Conservation (phyloP, 1,140 invertebrate species). For the Trichonephila clavata region DNA sequence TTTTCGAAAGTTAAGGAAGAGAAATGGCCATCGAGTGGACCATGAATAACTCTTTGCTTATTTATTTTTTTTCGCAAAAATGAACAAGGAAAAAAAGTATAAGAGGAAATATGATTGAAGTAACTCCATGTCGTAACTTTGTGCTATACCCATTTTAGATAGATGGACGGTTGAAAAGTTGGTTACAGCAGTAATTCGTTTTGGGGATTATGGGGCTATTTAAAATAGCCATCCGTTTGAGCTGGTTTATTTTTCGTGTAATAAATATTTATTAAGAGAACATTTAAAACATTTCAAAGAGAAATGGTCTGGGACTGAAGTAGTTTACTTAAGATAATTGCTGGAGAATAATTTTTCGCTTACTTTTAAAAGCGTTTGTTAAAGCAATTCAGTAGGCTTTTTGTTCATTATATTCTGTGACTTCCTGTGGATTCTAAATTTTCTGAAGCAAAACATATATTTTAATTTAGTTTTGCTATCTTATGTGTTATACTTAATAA, state of each 20-base stretch:
- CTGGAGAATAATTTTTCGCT: background rate
- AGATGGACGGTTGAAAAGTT: background rate
- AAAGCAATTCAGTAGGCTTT: too few relatives aligned
- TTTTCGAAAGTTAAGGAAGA: background rate
- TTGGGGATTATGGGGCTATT: background rate
- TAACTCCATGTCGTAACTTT: too few relatives aligned
- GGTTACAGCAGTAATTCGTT: background rate
- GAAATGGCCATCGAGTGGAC: background rate
- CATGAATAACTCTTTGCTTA: background rate
- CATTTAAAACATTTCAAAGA: background rate
- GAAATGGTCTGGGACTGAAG: background rate
- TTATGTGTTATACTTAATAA: too few relatives aligned
- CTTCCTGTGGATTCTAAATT: too few relatives aligned
- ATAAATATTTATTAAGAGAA: conserved; percentile 13
- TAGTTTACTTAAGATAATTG: background rate
- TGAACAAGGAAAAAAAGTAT: background rate
- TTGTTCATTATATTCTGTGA: too few relatives aligned
- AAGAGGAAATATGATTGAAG: background rate
- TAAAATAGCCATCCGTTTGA: background rate
- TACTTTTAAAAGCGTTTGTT: too few relatives aligned
- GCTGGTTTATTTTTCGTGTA: background rate
- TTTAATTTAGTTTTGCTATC: too few relatives aligned
- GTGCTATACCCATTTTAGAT: too few relatives aligned
- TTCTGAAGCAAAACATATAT: too few relatives aligned
- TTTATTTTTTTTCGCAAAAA: background rate